Conservation (phyloP, 2,113 vertebrate genomes). For the Microcebus jonahi region DNA sequence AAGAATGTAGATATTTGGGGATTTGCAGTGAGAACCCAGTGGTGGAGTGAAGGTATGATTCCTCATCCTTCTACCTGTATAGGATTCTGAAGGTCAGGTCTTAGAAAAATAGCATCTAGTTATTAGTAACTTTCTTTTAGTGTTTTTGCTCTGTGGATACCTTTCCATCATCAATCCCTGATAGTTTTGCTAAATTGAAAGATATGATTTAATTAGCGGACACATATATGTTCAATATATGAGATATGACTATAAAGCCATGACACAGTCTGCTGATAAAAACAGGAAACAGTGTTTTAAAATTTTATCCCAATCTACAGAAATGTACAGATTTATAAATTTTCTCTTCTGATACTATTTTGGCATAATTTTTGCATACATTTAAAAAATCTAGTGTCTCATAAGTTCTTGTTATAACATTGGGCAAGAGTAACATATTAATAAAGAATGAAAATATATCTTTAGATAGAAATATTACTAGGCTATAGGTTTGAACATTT, state of each 20-base stretch:
- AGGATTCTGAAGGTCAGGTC: neutral
- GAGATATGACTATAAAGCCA: neutral
- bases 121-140: neutral
- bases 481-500: neutral
- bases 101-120: neutral
- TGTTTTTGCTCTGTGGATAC: neutral
- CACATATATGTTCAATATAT: neutral
- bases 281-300: neutral
- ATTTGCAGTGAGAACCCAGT: neutral
- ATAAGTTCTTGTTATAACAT: constrained; percentile 6
- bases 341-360: constrained; percentile 16
- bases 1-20: neutral
- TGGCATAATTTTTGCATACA: constrained; percentile 17
- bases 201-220: neutral
- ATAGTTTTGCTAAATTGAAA: constrained; percentile 22
- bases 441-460: constrained; percentile 17
- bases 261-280: neutral
- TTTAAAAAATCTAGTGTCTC: neutral
- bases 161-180: neutral
- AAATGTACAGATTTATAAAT: neutral
- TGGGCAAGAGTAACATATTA: neutral
- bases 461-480: neutral
- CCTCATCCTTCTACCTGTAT: neutral
- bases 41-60: neutral
- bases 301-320: neutral